Conservation (phyloP, 2,113 vertebrate species). For the Cryptoleucopteryx plumbea region DNA sequence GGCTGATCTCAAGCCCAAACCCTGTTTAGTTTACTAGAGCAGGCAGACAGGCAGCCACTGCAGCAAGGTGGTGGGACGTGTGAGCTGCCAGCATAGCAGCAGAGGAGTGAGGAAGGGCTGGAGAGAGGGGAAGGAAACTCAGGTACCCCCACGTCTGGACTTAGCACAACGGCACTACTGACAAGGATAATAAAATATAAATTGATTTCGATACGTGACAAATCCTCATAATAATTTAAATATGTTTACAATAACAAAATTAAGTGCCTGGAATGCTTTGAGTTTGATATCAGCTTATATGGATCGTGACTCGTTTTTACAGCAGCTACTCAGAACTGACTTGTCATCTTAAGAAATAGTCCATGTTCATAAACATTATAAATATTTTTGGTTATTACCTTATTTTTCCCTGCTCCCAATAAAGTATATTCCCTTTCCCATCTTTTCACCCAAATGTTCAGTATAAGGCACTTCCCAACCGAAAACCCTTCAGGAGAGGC, state of each 20-base stretch:
- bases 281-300: neutral
- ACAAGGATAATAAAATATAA: neutral
- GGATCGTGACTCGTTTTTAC: neutral
- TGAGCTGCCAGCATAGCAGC: neutral
- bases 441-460: neutral
- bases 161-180: rapidly evolving
- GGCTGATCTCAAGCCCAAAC: neutral
- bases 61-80: rapidly evolving
- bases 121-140: neutral
- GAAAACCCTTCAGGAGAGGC: neutral
- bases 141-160: rapidly evolving
- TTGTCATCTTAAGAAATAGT: neutral
- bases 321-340: neutral
- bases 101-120: neutral
- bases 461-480: neutral
- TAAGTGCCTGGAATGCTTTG: neutral
- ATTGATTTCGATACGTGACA: rapidly evolving
- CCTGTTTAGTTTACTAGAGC: neutral
- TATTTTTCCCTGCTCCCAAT: neutral
- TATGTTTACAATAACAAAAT: neutral
- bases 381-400: neutral
- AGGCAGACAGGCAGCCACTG: neutral
- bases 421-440: neutral
- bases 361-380: neutral
- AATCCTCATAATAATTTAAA: neutral